Percentiles rank a stretch among this genome's conserved stretches.
Evolutionary conservation across 2,888 invertebrate genomes (phyloP).

Genomic region (Amphimallon solstitiale): DNA sequence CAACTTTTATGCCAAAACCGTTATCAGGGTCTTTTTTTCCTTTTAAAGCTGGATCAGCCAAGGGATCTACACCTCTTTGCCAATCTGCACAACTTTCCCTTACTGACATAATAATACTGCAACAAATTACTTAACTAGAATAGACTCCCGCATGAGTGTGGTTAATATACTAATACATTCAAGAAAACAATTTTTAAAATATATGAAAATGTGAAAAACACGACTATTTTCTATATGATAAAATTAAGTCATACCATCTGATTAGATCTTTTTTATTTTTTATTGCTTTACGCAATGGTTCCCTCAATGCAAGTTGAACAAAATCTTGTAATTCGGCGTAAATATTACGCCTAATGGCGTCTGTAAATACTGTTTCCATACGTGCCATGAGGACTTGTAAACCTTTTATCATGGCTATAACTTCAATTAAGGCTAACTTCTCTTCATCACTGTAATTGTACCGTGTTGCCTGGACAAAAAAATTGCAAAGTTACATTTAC

Average conservation of each 20-base stretch:
- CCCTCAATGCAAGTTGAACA: slow-evolving; percentile 87
- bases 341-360: slow-evolving; percentile 89
- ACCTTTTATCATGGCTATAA: slow-evolving; percentile 99
- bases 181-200: too few species aligned
- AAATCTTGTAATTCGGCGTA: slow-evolving; percentile 98
- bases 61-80: slow-evolving; percentile 90
- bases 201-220: too few species aligned
- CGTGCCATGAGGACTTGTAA: slow-evolving; percentile 95
- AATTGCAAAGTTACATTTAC: background rate
- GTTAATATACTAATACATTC: too few species aligned
- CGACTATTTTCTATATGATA: too few species aligned
- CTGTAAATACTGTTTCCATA: slow-evolving; percentile 96
- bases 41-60: slow-evolving; percentile 89
- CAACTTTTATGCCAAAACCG: slow-evolving; percentile 91
- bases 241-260: slow-evolving; percentile 69
- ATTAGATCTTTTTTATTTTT: slow-evolving; percentile 98
- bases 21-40: slow-evolving; percentile 95
- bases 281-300: slow-evolving; percentile 94
- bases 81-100: slow-evolving; percentile 98
- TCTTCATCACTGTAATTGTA: slow-evolving; percentile 98
- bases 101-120: slow-evolving; percentile 94
- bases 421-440: slow-evolving; percentile 97
- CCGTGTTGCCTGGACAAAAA: slow-evolving; percentile 80
- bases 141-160: too few species aligned
- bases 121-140: too few species aligned